Conservation (phyloP, 2,113 vertebrate species). For the Aspidoscelis tigris region DNA sequence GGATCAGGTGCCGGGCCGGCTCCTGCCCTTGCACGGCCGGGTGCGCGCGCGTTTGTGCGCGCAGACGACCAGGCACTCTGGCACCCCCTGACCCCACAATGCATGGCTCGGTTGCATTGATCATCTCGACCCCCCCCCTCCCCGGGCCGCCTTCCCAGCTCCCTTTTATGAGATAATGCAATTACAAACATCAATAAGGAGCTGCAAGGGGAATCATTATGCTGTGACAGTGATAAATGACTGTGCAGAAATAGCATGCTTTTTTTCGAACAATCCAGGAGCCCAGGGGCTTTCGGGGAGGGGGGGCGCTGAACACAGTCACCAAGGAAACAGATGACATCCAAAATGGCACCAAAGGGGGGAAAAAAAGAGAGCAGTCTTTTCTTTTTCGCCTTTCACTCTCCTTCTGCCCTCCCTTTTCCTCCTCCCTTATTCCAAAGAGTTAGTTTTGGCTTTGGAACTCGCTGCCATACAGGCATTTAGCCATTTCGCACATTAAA, state of each 20-base stretch:
- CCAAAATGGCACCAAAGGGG: slow-evolving; percentile 91
- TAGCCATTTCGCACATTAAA: slow-evolving; percentile 73
- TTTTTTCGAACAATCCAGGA: slow-evolving; percentile 86
- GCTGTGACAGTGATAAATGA: slow-evolving; percentile 99
- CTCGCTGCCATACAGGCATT: slow-evolving; percentile 85
- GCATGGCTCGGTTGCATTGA: slow-evolving; percentile 92
- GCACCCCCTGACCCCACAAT: slow-evolving; percentile 89
- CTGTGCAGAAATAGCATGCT: slow-evolving; percentile 93
- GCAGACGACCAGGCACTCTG: slow-evolving; percentile 70
- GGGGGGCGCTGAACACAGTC: slow-evolving; percentile 87
- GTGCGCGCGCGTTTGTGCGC: slow-evolving; percentile 62
- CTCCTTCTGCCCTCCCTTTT: slow-evolving; percentile 39
- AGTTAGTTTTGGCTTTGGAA: slow-evolving; percentile 84
- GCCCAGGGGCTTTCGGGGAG: slow-evolving; percentile 89
- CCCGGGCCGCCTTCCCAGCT: not conserved
- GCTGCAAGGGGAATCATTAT: slow-evolving; percentile 99
- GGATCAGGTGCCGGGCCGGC: slow-evolving; percentile 67
- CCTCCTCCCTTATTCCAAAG: slow-evolving; percentile 59
- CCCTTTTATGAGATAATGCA: slow-evolving; percentile 98
- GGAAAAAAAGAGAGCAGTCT: slow-evolving; percentile 76
- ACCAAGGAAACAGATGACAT: slow-evolving; percentile 98
- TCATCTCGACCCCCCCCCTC: slow-evolving; percentile 79
- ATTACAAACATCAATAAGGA: slow-evolving; percentile 99
- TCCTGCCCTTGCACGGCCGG: slow-evolving; percentile 75
- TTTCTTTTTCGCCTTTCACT: slow-evolving; percentile 80